Conservation (phyloP, 2,797 vertebrate genomes). For the Paguma larvata region DNA sequence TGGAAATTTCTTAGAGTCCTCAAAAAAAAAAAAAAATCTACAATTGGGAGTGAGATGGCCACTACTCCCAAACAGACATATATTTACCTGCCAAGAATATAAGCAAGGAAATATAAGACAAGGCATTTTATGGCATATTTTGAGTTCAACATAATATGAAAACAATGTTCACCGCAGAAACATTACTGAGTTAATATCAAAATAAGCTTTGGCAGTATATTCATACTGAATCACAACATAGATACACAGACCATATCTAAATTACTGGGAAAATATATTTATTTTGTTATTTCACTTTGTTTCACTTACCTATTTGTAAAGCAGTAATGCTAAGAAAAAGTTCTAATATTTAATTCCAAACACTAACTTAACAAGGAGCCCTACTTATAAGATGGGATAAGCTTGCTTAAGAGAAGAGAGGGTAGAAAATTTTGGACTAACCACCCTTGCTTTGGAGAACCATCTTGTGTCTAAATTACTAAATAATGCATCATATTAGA, state of each 20-base stretch:
- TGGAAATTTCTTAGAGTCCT: neutral
- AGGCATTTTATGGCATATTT: slow-evolving; percentile 55
- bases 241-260: slow-evolving; percentile 47
- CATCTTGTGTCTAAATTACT: slow-evolving; percentile 46
- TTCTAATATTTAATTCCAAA: slow-evolving; percentile 28
- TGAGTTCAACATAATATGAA: slow-evolving; percentile 39
- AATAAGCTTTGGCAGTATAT: slow-evolving; percentile 73
- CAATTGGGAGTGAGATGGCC: neutral
- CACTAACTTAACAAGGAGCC: neutral
- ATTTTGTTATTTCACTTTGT: slow-evolving; percentile 40
- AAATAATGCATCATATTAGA: slow-evolving; percentile 50
- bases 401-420: slow-evolving; percentile 52
- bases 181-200: slow-evolving; percentile 72
- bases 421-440: slow-evolving; percentile 15
- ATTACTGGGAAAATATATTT: slow-evolving; percentile 60
- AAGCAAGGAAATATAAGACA: slow-evolving; percentile 14
- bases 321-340: neutral
- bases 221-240: slow-evolving; percentile 63
- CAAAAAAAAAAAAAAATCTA: slow-evolving; percentile 31
- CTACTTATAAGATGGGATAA: slow-evolving; percentile 4
- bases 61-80: neutral
- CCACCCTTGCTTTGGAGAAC: slow-evolving; percentile 8
- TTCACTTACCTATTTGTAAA: slow-evolving; percentile 63
- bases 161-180: slow-evolving; percentile 67
- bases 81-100: slow-evolving; percentile 56